A percentile compares a stretch with the other conserved stretches of the same genome.
Conservation (phyloP, 1,140 invertebrate genomes). For the Harpegnathos saltator region DNA sequence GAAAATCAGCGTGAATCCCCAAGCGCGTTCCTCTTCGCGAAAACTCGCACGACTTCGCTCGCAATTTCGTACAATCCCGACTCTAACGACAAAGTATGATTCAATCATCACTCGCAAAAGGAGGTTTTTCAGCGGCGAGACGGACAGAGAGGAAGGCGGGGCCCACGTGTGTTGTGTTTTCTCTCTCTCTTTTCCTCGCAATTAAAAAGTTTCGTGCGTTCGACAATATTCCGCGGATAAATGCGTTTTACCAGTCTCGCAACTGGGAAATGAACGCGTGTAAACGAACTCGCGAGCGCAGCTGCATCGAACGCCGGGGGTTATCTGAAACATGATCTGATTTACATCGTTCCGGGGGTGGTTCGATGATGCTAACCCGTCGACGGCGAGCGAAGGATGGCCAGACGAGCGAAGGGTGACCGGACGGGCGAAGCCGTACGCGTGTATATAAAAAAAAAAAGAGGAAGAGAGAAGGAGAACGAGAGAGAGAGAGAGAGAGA, state of each 20-base stretch:
- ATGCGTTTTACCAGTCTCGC: constrained; percentile 1
- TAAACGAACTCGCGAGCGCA: constrained; percentile 26
- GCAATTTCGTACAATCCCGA: no score
- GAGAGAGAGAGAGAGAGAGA: no score
- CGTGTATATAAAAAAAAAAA: not conserved
- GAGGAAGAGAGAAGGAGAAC: no score
- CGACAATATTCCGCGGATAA: not conserved
- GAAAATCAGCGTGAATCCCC: no score
- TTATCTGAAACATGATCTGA: constrained; percentile 45
- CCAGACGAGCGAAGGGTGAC: not conserved
- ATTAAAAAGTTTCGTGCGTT: constrained; percentile 25
- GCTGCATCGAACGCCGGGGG: not conserved
- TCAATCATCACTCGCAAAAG: not conserved
- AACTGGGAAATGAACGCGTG: constrained; percentile 23
- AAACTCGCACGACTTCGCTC: no score
- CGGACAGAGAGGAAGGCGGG: not conserved
- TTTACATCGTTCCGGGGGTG: constrained; percentile 36
- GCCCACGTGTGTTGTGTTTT: not conserved
- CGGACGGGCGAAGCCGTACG: constrained; percentile 33
- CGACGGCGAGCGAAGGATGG: not conserved
- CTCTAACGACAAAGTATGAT: not conserved
- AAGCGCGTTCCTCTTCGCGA: no score
- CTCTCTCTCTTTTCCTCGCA: constrained; percentile 4
- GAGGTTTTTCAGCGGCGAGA: not conserved
- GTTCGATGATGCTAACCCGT: constrained; percentile 41